A percentile compares a stretch with the other conserved stretches of the same genome.
These are phyloP conservation scores for Neomonachus schauinslandi DNA, from an alignment of 2,113 vertebrate species.

Conservation along the genomic window DNA sequence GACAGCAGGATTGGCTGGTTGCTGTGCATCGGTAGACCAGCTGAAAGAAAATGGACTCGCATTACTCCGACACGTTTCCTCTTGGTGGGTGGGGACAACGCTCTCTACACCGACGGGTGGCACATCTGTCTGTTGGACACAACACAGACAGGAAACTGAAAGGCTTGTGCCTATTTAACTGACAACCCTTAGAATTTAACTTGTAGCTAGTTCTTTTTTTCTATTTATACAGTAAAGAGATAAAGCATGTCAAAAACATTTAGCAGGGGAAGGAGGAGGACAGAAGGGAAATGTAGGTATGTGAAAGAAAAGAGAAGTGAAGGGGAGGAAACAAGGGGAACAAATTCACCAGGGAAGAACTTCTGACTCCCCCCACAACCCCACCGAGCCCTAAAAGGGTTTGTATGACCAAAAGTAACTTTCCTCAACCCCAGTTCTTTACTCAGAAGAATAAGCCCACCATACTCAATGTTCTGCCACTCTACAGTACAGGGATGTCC, in stretches of 20 bases:
- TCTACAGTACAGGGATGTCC: neutral
- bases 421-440: constrained; percentile 7
- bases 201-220: constrained; percentile 38
- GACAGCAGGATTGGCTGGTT: constrained; percentile 95
- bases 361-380: neutral
- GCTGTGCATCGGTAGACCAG: constrained; percentile 94
- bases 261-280: neutral
- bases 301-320: neutral
- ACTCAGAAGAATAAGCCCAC: neutral
- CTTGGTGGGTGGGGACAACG: constrained; percentile 81
- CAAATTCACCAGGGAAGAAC: neutral
- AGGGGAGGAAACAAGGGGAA: neutral
- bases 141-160: constrained; percentile 79
- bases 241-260: constrained; percentile 50
- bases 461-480: neutral
- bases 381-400: neutral
- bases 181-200: constrained; percentile 57
- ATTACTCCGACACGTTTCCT: constrained; percentile 84
- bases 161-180: constrained; percentile 69
- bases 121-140: constrained; percentile 80
- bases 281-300: neutral
- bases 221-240: constrained; percentile 20
- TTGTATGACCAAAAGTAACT: neutral
- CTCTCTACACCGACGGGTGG: constrained; percentile 79
- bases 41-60: constrained; percentile 85